Evolutionary conservation across 2,888 invertebrate species (phyloP).

Genomic region (Eupithecia tripunctaria): DNA sequence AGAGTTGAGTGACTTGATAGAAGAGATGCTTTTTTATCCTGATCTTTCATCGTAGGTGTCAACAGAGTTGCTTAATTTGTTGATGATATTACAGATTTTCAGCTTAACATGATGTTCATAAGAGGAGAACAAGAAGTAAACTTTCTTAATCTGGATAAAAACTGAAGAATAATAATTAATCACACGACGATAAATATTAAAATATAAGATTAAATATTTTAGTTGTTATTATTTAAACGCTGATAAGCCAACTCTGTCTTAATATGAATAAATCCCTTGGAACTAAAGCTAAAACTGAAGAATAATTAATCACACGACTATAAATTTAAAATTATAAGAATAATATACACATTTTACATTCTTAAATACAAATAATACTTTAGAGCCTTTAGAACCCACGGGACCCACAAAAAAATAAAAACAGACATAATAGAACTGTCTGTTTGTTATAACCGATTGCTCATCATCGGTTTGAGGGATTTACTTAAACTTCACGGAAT

Average conservation of each 20-base stretch:
- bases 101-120: no score
- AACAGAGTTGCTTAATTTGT: no score
- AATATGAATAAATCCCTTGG: background rate
- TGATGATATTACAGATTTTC: no score
- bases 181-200: background rate
- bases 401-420: no score
- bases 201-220: no score
- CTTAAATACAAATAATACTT: no score
- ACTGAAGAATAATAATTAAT: slow-evolving; percentile 4
- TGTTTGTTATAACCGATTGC: no score
- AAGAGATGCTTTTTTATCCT: background rate
- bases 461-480: background rate
- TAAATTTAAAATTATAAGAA: background rate
- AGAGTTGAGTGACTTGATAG: background rate
- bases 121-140: no score
- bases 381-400: background rate
- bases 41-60: no score
- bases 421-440: background rate
- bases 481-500: background rate
- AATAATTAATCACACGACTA: background rate
- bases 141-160: background rate
- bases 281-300: background rate
- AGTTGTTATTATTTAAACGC: no score
- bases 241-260: no score
- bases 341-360: background rate